Evolutionary conservation across 2,113 vertebrate species (phyloP), one percentile per base, ranked within the genome.

Genomic region (Ammodytes dubius): DNA sequence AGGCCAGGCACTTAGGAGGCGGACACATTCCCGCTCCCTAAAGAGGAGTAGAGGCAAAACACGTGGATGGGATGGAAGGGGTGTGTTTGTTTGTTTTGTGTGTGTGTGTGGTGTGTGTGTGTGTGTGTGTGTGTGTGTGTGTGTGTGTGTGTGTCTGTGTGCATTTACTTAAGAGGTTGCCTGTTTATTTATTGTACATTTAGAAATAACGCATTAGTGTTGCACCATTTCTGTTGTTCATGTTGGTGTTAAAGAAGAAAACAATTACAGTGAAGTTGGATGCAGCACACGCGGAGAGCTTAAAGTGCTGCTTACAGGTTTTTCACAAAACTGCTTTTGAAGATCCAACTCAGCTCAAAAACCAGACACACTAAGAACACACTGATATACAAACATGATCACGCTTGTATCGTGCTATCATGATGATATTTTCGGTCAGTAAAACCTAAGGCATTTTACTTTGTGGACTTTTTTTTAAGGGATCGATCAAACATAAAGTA

Each of bases 1-100:
- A 68, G 88, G 91, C 85, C 70, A 79, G 81, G 87, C 70, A 88
- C 76, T 93, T 84, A 83, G 77, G 83, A 85, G 85, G 84, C 84
- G 76, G 85, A 77, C 45, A 58, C 70, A 89, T 91, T 89, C 77
- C 63, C 12, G 13, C 50, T 84, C 37, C 40, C 42, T 57, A 6
- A 27, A 84, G 77, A 74, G 78, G 52, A 65, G 46, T 68, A 67
- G 61, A 74, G 27, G 60, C 27, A 45, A 27, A 68, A 56, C 61
- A 60, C 14, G 0, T 59, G 63, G 74, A 74, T 4, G 37, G 14
- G 42, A 40, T 46, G 6, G 50, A 73, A 13, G 53, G n/a, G 27
- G 27, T 27, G 27, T 27, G 27, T 27, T 27, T 27, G 27, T 27
- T 27, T 27, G 27, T 27, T 1, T 27, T 27, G 27, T 27, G 27